Conservation (phyloP, 1,140 invertebrate genomes). For the Drosophila punjabiensis region DNA sequence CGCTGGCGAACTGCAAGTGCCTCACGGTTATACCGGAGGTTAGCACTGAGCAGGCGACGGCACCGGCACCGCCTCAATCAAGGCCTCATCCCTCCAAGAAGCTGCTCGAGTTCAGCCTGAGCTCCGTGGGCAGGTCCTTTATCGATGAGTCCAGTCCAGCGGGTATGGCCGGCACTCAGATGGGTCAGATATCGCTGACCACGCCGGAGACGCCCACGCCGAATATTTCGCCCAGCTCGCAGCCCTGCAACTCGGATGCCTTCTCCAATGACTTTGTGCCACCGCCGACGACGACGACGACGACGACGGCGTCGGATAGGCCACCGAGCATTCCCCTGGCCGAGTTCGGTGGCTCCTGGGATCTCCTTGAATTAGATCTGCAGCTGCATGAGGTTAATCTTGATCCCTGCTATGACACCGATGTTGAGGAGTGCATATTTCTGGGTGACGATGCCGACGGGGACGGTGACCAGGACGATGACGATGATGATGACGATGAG, state of each 20-base stretch:
- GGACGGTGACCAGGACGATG: slow-evolving; percentile 4
- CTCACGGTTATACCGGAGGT: slow-evolving; percentile 80
- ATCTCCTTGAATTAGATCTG: slow-evolving; percentile 82
- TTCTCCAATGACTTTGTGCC: slow-evolving; percentile 85
- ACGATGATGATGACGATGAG: slow-evolving; percentile 64
- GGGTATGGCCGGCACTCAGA: slow-evolving; percentile 20
- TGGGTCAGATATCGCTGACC: slow-evolving; percentile 80
- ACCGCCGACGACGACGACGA: slow-evolving; percentile 15
- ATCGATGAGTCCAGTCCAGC: slow-evolving; percentile 72
- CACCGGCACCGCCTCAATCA: neutral
- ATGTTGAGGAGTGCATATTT: slow-evolving; percentile 87
- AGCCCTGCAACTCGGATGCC: slow-evolving; percentile 76
- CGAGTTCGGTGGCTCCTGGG: slow-evolving; percentile 84
- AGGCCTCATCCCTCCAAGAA: slow-evolving; percentile 49
- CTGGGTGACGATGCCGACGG: slow-evolving; percentile 80
- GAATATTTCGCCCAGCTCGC: slow-evolving; percentile 87
- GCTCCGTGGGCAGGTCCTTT: slow-evolving; percentile 83
- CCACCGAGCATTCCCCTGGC: slow-evolving; percentile 66
- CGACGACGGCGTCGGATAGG: slow-evolving; percentile 1
- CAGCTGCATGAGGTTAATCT: slow-evolving; percentile 83
- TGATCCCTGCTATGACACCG: slow-evolving; percentile 85
- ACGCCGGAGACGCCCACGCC: slow-evolving; percentile 87
- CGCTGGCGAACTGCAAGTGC: slow-evolving; percentile 72
- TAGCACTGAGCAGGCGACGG: slow-evolving; percentile 39
- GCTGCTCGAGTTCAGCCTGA: slow-evolving; percentile 80